Conservation (phyloP, 1,140 invertebrate genomes). For the Sarcophaga bullata region DNA sequence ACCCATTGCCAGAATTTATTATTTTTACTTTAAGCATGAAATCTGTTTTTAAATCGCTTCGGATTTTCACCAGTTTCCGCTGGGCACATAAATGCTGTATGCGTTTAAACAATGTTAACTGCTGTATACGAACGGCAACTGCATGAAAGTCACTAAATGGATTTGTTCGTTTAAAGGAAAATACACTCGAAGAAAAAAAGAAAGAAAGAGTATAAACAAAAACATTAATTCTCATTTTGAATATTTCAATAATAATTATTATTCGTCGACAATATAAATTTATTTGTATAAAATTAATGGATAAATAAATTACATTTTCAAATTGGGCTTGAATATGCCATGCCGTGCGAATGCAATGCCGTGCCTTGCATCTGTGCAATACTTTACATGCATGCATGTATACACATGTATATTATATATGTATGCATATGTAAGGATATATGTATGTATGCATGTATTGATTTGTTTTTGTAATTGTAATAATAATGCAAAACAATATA, state of each 20-base stretch:
- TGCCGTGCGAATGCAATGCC: too few species aligned
- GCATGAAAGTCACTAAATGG: not conserved
- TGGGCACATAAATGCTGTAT: not conserved
- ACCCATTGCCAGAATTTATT: too few species aligned
- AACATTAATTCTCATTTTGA: constrained; percentile 10
- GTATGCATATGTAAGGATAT: not conserved
- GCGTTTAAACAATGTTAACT: too few species aligned
- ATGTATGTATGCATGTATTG: not conserved
- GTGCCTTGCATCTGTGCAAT: too few species aligned
- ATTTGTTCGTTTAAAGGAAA: not conserved
- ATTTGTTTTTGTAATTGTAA: not conserved
- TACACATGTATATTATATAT: too few species aligned
- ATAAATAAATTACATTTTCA: constrained; percentile 11
- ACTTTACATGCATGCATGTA: too few species aligned
- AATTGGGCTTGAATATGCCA: constrained; percentile 5
- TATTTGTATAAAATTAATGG: constrained; percentile 7
- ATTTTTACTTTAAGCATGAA: too few species aligned
- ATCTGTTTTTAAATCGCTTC: too few species aligned
- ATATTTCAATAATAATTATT: not conserved
- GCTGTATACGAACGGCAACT: not conserved
- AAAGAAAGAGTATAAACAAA: too few species aligned
- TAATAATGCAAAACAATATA: constrained; percentile 5
- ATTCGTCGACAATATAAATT: not conserved
- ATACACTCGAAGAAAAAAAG: too few species aligned
- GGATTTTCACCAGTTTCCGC: too few species aligned